Evolutionary conservation across 2,113 vertebrate genomes (phyloP).

Genomic region (Lepus europaeus): DNA sequence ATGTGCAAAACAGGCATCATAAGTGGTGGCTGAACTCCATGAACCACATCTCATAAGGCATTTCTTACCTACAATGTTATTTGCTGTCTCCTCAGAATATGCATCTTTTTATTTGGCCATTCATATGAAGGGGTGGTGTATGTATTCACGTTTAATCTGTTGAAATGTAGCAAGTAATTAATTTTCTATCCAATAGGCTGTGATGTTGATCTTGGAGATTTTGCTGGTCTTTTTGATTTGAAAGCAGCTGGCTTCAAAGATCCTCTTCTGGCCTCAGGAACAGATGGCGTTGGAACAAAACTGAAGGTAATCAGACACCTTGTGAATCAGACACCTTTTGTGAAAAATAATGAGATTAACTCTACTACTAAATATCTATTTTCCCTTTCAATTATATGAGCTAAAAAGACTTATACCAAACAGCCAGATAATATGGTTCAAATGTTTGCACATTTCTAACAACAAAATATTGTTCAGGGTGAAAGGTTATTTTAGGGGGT

Average conservation of each 20-base stretch:
- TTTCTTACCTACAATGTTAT: background rate
- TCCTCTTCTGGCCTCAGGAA: slow-evolving; percentile 96
- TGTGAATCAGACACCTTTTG: background rate
- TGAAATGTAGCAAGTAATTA: background rate
- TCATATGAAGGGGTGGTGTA: background rate
- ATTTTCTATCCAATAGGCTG: slow-evolving; percentile 90
- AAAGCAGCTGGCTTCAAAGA: slow-evolving; percentile 96
- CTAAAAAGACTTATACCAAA: background rate
- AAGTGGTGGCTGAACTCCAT: no score
- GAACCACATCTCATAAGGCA: no score
- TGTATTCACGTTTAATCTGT: background rate
- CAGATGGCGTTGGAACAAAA: slow-evolving; percentile 98
- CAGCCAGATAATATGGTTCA: background rate
- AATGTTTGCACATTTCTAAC: background rate
- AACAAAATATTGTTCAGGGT: background rate
- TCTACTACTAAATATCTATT: background rate
- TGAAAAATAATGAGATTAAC: slow-evolving; percentile 11
- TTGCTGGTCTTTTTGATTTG: slow-evolving; percentile 97
- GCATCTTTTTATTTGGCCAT: background rate
- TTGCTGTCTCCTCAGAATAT: background rate
- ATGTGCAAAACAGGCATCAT: no score
- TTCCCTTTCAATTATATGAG: background rate
- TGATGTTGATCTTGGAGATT: slow-evolving; percentile 95
- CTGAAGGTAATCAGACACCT: slow-evolving; percentile 92
- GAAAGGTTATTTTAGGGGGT: background rate